Percentiles rank a stretch among this genome's conserved stretches.
Evolutionary conservation across 1,140 invertebrate species (phyloP).

Genomic region (Oryctes rhinoceros): DNA sequence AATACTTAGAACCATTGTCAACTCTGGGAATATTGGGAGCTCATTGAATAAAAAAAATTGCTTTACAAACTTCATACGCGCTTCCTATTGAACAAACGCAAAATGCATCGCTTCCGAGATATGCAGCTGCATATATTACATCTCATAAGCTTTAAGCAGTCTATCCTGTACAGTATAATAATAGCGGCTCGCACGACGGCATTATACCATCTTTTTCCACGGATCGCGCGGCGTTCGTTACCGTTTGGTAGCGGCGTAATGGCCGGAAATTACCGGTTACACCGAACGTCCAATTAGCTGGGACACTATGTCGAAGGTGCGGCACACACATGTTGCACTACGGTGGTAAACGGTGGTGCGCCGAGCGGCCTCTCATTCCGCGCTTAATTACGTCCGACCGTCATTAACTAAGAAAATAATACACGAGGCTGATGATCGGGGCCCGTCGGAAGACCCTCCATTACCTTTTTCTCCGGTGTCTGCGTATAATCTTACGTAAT

Average conservation of each 20-base stretch:
- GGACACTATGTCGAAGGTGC: slow-evolving; percentile 38
- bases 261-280: slow-evolving; percentile 50
- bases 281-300: slow-evolving; percentile 44
- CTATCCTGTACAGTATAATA: too few relatives aligned
- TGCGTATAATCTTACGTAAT: slow-evolving; percentile 23
- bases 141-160: too few relatives aligned
- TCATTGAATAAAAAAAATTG: too few relatives aligned
- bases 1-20: too few relatives aligned
- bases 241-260: slow-evolving; percentile 47
- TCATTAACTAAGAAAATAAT: slow-evolving; percentile 39
- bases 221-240: slow-evolving; percentile 44
- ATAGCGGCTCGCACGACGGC: too few relatives aligned
- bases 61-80: too few relatives aligned
- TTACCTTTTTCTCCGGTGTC: not conserved
- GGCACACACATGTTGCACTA: slow-evolving; percentile 35
- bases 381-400: slow-evolving; percentile 37
- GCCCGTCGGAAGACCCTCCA: not conserved
- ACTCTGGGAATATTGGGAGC: too few relatives aligned
- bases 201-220: not conserved
- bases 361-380: not conserved
- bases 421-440: not conserved
- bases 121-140: too few relatives aligned
- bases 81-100: too few relatives aligned
- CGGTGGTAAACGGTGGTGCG: not conserved
- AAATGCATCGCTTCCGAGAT: too few relatives aligned